Percentiles rank a stretch among this genome's conserved stretches.
Conservation (phyloP, 1,140 invertebrate genomes). For the Heterodera schachtii region DNA sequence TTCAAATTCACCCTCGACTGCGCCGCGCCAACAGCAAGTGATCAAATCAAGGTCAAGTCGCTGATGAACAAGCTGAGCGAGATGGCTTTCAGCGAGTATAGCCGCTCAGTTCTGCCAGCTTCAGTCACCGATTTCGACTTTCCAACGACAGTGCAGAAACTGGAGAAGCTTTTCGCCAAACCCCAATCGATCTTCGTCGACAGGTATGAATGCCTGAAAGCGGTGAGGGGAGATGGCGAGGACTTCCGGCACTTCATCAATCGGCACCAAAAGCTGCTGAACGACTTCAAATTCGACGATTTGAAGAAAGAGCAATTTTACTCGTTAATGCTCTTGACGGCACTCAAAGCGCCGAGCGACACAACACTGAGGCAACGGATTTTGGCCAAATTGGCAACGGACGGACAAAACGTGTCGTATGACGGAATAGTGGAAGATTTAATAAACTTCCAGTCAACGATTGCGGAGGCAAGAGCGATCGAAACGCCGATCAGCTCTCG, state of each 20-base stretch:
- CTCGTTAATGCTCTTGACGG: not conserved
- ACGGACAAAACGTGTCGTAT: not conserved
- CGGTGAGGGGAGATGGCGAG: not conserved
- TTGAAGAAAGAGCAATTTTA: not conserved
- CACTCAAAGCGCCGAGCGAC: not conserved
- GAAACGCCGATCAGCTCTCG: not conserved
- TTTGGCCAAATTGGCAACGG: not conserved
- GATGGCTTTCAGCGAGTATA: not conserved
- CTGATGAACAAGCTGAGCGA: conserved; percentile 1
- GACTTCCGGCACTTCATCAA: not conserved
- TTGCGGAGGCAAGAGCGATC: not conserved
- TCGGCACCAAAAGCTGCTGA: not conserved
- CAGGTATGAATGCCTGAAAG: conserved; percentile 5
- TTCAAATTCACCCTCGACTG: conserved; percentile 1
- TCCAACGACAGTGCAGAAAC: not conserved
- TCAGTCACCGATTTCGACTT: not conserved
- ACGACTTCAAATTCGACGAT: conserved; percentile 3
- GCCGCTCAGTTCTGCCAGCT: not conserved
- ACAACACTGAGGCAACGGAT: not conserved
- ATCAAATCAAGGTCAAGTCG: not conserved
- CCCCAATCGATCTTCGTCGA: not conserved
- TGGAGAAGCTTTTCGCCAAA: not conserved
- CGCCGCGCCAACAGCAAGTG: not conserved
- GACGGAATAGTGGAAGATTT: not conserved
- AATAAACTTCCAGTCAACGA: not conserved